Evolutionary conservation across 2,888 invertebrate genomes (phyloP).

Genomic region (Pasiphila rectangulata): DNA sequence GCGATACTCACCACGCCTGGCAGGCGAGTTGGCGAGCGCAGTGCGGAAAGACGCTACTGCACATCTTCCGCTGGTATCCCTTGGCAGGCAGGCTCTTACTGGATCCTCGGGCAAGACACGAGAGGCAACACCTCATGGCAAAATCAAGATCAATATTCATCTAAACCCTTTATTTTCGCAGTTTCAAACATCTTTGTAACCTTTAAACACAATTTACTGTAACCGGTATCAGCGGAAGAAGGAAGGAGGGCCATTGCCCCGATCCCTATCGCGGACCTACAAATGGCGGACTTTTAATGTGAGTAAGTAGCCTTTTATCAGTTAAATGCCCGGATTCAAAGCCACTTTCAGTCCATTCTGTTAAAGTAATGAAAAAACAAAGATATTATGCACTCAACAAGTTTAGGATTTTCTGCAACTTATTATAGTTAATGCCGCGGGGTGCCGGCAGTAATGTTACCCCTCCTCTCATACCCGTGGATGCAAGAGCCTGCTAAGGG

Average conservation of each 20-base stretch:
- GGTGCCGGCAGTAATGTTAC: no score
- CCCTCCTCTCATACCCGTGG: no score
- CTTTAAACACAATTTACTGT: slow-evolving; percentile 10
- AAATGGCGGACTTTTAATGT: slow-evolving; percentile 24
- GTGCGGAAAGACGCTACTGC: no score
- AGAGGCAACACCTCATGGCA: no score
- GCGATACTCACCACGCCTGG: no score
- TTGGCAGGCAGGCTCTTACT: no score
- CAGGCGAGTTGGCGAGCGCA: no score
- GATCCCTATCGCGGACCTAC: slow-evolving; percentile 28
- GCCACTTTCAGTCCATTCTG: slow-evolving; percentile 13
- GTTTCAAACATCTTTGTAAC: no score
- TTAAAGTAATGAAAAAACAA: neutral
- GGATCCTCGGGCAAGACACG: no score
- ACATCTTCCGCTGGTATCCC: no score
- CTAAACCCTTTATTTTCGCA: slow-evolving; percentile 1
- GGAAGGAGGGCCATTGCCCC: slow-evolving; percentile 26
- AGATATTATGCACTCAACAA: slow-evolving; percentile 1
- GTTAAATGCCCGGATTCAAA: slow-evolving; percentile 6
- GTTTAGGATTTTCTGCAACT: neutral
- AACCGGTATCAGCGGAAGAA: slow-evolving; percentile 17
- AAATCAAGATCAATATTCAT: slow-evolving; percentile 1
- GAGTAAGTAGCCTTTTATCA: slow-evolving; percentile 23
- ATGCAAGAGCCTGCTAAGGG: no score
- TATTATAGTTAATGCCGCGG: no score